These are phyloP conservation scores for Alentia gelatinosa DNA, from an alignment of 2,888 invertebrate genomes.

Conservation along the genomic window DNA sequence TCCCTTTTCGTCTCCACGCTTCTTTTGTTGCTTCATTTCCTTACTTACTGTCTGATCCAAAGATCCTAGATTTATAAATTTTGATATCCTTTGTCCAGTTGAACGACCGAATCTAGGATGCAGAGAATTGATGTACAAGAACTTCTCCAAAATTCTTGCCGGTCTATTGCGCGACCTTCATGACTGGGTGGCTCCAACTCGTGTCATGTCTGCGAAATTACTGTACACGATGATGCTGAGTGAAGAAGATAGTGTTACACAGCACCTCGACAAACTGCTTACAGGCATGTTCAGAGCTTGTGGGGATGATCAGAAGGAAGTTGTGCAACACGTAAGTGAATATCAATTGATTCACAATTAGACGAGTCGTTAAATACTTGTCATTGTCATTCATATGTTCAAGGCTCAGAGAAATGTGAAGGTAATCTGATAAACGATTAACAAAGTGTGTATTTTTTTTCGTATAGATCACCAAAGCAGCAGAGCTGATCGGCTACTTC, in stretches of 20 bases:
- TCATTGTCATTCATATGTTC: no score
- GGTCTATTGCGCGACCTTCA: constrained; percentile 87
- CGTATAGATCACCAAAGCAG: constrained; percentile 80
- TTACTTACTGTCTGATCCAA: no score
- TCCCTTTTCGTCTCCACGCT: no score
- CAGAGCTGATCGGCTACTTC: constrained; percentile 89
- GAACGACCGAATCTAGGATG: constrained; percentile 93
- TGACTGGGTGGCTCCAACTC: constrained; percentile 88
- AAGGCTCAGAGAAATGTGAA: no score
- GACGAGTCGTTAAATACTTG: no score
- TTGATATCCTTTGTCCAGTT: constrained; percentile 82
- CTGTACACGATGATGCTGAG: constrained; percentile 87
- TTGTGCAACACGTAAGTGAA: constrained; percentile 80
- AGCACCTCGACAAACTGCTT: constrained; percentile 84
- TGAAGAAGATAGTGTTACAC: constrained; percentile 88
- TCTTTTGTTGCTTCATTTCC: no score
- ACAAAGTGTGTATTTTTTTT: constrained; percentile 56
- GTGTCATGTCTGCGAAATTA: constrained; percentile 88
- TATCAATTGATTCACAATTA: no score
- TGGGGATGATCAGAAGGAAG: constrained; percentile 86
- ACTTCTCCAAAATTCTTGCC: constrained; percentile 86
- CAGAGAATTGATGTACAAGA: constrained; percentile 88
- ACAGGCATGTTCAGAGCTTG: constrained; percentile 85
- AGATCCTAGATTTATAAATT: no score
- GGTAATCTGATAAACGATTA: no score